Conservation (phyloP, 2,113 vertebrate species). For the Pygoscelis adeliae region DNA sequence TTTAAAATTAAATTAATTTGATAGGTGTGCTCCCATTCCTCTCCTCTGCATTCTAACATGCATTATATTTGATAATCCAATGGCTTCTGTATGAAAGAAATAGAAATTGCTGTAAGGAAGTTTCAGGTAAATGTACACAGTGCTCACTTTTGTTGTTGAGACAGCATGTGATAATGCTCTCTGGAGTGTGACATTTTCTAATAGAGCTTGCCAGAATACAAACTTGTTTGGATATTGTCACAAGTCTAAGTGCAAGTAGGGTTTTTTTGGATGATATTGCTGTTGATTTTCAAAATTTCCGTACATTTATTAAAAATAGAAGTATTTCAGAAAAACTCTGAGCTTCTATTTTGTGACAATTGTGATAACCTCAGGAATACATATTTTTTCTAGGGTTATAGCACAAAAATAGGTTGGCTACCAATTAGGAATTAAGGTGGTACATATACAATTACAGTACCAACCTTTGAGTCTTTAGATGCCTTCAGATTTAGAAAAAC, state of each 20-base stretch:
- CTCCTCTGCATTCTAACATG: neutral
- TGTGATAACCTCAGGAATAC: neutral
- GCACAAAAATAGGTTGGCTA: neutral
- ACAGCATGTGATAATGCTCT: neutral
- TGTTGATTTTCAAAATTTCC: neutral
- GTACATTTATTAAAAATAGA: neutral
- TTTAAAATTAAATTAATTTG: neutral
- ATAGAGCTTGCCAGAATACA: neutral
- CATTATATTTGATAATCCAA: neutral
- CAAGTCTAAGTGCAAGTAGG: neutral
- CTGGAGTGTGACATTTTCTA: neutral
- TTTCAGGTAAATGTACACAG: neutral
- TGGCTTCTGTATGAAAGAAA: neutral
- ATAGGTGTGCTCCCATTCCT: neutral
- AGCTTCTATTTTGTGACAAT: neutral
- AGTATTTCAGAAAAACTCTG: neutral
- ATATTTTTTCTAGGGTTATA: neutral
- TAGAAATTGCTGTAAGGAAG: neutral
- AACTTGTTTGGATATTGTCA: neutral
- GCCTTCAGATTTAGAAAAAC: neutral
- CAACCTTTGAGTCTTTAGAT: neutral
- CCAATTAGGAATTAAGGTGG: neutral
- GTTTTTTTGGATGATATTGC: accelerated
- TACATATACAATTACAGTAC: neutral
- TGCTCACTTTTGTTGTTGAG: neutral